phyloP scores from a whole-genome alignment of 1,140 invertebrate genomes.

The Pogonognathellus flavescens region DNA sequence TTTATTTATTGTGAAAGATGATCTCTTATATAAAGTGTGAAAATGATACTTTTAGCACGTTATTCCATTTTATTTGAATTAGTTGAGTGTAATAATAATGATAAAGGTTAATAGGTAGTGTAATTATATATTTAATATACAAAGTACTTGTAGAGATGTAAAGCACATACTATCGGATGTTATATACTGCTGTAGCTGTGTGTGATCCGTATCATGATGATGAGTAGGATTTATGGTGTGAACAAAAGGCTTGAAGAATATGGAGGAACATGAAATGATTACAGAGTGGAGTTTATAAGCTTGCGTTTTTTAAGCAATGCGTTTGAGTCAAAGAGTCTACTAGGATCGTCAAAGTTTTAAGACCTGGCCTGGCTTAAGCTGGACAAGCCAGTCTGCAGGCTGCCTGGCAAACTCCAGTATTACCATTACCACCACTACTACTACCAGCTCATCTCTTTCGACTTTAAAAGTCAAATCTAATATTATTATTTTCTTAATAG shows the following conservation, averaged over 20 bases:
- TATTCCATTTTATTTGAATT: neutral
- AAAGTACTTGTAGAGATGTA: neutral
- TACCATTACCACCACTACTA: no score
- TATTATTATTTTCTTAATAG: neutral
- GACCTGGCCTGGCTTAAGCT: neutral
- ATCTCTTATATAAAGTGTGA: neutral
- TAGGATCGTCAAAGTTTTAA: constrained; percentile 15
- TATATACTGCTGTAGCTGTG: constrained; percentile 12
- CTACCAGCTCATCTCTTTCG: neutral
- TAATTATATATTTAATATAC: neutral
- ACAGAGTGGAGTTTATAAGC: constrained; percentile 46
- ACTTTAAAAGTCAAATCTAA: constrained; percentile 45
- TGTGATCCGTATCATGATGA: constrained; percentile 63
- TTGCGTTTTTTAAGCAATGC: constrained; percentile 31
- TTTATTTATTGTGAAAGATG: no score
- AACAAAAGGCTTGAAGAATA: constrained; percentile 59
- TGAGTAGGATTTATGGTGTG: constrained; percentile 62
- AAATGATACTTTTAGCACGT: constrained; percentile 17
- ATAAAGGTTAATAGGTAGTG: neutral
- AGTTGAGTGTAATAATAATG: neutral
- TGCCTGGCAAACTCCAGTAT: neutral
- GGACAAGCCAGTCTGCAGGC: neutral
- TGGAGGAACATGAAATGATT: constrained; percentile 59
- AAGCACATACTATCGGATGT: neutral
- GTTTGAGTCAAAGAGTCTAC: constrained; percentile 37